Evolutionary conservation across 2,797 vertebrate species (phyloP).

Genomic region (Cynodonichthys magdalenae): DNA sequence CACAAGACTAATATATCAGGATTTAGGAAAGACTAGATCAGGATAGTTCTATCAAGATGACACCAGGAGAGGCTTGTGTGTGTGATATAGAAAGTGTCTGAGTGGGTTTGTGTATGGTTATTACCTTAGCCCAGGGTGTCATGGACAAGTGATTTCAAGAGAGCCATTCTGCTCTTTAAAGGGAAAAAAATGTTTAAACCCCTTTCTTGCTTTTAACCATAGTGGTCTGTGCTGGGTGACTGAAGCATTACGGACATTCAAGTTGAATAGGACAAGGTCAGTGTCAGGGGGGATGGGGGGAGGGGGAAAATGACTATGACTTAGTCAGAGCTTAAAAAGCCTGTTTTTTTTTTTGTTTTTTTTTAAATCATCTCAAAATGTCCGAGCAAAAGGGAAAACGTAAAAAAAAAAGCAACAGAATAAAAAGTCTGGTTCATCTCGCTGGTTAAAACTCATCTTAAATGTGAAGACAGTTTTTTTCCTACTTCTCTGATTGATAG

Average conservation of each 20-base stretch:
- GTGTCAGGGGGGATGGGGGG: not conserved
- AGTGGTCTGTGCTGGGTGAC: conserved; percentile 44
- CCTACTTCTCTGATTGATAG: conserved; percentile 24
- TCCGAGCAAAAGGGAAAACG: conserved; percentile 23
- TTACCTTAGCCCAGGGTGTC: conserved; percentile 33
- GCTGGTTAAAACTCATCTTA: conserved; percentile 26
- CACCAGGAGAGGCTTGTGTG: conserved; percentile 21
- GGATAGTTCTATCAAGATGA: conserved; percentile 61
- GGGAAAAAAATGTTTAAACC: conserved; percentile 23
- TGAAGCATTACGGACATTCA: conserved; percentile 38
- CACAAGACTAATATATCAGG: conserved; percentile 70
- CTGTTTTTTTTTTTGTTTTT: conserved; percentile 6
- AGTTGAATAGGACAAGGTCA: conserved; percentile 44
- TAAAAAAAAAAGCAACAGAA: conserved; percentile 8
- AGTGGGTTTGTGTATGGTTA: conserved; percentile 20
- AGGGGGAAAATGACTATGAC: conserved; percentile 24
- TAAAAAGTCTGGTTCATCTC: conserved; percentile 24
- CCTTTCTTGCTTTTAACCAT: conserved; percentile 35
- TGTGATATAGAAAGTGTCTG: conserved; percentile 1
- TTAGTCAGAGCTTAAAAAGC: conserved; percentile 28
- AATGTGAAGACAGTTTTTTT: conserved; percentile 23
- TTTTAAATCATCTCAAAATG: conserved; percentile 20
- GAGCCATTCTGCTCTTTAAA: conserved; percentile 33
- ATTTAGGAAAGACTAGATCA: conserved; percentile 70
- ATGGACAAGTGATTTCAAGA: conserved; percentile 40